These are phyloP conservation scores for Zygogramma bicolorata DNA, from an alignment of 2,888 invertebrate genomes.

Conservation along the genomic window DNA sequence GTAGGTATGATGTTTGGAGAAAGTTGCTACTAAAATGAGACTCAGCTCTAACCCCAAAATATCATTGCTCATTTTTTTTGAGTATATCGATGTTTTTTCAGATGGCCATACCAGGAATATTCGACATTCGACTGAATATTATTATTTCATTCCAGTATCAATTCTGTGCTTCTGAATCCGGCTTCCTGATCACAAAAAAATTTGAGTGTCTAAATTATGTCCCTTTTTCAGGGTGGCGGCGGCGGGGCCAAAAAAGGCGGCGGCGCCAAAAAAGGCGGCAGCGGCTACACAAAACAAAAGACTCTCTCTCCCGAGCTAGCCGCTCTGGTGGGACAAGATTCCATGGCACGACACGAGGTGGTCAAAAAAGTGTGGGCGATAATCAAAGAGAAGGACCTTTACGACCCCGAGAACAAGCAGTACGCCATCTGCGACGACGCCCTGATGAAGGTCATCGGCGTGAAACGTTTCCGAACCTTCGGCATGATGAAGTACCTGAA, in stretches of 20 bases:
- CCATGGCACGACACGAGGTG: constrained; percentile 89
- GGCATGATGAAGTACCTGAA: constrained; percentile 98
- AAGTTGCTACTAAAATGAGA: no score
- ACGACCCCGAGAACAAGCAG: constrained; percentile 95
- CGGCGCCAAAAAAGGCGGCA: constrained; percentile 71
- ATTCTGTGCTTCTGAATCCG: no score
- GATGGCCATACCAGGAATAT: no score
- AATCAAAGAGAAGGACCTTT: constrained; percentile 89
- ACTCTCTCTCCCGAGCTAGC: constrained; percentile 88
- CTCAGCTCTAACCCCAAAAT: no score
- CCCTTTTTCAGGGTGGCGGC: constrained; percentile 47
- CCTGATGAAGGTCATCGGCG: constrained; percentile 88
- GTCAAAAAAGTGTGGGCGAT: constrained; percentile 92
- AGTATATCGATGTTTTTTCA: no score
- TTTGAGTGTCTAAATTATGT: no score
- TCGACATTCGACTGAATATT: no score
- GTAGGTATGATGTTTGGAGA: no score
- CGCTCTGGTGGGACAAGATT: constrained; percentile 84
- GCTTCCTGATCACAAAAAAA: no score
- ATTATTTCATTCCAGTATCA: no score
- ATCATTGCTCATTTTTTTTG: no score
- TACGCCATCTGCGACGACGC: constrained; percentile 95
- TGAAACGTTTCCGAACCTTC: constrained; percentile 93
- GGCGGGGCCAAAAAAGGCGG: no score
- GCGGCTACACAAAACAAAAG: constrained; percentile 88